Evolutionary conservation across 64 coral and sea anemone species (phyloP), one percentile per base, ranked within the genome.

Genomic region (Trachythela sp.): DNA sequence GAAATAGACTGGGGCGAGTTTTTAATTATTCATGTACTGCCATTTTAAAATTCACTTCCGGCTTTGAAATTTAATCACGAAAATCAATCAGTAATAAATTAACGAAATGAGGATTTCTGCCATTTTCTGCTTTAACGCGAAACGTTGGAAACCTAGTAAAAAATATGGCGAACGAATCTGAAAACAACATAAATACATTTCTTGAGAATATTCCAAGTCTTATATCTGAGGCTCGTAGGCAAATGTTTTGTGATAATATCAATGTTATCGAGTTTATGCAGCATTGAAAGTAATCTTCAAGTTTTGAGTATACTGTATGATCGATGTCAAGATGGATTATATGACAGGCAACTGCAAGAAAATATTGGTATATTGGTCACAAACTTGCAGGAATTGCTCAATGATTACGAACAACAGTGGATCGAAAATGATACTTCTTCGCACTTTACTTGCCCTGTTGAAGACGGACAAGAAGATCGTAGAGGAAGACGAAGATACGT

Each of bases 301-400:
- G 49, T 52, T 52, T 72, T 72, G 24, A 35, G 29, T 72, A 72
- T 72, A 72, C 29, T 72, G 68, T 72, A 72, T 72, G 68, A 72
- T 72, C 1, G 68, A 14, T 24, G 68, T 72, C 68, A 35, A 1
- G 29, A 26, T 7, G 68, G 68, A 72, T 72, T 14, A 7, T 24
- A n/a, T n/a, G n/a, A n/a, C n/a, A n/a, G n/a, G n/a, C n/a, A n/a
- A n/a, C n/a, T n/a, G n/a, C n/a, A n/a, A 72, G 32, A 35, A 72
- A 72, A 72, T 72, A 30, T 72, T 26, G 68, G 68, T 72, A 72
- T 9, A 11, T 26, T 72, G 68, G 68, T 26, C 32, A 24, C 68
- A 72, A 72, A 52, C 17, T 1, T 72, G 68, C 68, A 72, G 68
- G 68, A 72, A 11, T 35, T 72, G 68, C 68, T 72, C 68, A 7